Evolutionary conservation across 1,140 invertebrate species (phyloP).

Genomic region (Apolygus lucorum): DNA sequence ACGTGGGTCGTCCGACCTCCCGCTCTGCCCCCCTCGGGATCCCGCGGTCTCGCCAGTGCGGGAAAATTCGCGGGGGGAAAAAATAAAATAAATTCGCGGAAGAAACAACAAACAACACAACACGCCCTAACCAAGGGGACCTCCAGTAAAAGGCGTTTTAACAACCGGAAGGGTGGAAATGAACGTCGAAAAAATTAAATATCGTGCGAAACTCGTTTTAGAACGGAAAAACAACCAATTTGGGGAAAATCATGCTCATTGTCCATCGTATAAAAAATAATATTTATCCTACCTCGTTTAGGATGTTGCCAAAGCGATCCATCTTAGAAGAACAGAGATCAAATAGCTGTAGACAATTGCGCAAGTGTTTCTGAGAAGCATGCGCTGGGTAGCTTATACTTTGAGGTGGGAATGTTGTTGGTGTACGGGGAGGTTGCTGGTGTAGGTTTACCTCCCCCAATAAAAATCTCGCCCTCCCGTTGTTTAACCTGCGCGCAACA

Average conservation of each 20-base stretch:
- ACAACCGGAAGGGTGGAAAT: too few species aligned
- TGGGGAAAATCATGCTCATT: not conserved
- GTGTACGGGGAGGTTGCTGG: conserved; percentile 26
- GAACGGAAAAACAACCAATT: too few species aligned
- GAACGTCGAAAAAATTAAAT: too few species aligned
- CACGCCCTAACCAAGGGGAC: not conserved
- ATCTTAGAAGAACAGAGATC: conserved; percentile 31
- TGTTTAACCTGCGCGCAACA: not conserved
- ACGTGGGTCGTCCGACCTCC: conserved; percentile 6
- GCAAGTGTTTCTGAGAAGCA: conserved; percentile 32
- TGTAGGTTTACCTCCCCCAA: conserved; percentile 30
- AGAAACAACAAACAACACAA: not conserved
- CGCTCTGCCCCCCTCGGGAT: not conserved
- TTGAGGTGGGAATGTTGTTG: conserved; percentile 31
- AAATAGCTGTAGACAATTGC: conserved; percentile 32
- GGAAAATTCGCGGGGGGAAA: not conserved
- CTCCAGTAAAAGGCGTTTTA: too few species aligned
- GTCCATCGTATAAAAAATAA: conserved; percentile 18
- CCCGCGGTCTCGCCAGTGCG: not conserved
- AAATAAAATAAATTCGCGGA: not conserved
- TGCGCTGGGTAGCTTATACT: conserved; percentile 31
- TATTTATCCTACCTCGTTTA: conserved; percentile 30
- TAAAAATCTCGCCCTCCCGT: conserved; percentile 25
- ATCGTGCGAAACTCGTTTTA: too few species aligned
- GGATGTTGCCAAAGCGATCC: conserved; percentile 31